Base-by-base conservation (phyloP, 92 coral and sea anemone genomes). In the Porites evermanni region DNA sequence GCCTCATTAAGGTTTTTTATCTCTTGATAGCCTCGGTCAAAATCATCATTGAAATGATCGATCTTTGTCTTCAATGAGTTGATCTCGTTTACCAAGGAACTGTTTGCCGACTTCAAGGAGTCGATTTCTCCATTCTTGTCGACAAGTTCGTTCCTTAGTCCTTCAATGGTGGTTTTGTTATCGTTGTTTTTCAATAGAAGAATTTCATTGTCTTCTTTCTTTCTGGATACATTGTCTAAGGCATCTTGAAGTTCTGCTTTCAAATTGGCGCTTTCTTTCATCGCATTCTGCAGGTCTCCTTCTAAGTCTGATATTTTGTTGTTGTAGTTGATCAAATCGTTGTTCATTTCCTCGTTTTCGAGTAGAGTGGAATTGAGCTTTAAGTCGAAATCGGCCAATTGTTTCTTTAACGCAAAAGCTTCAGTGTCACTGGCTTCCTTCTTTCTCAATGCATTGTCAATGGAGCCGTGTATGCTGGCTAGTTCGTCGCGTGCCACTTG, bases 261-360 rank as follows among this genome's bases (percentile, higher is more conserved):
- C 77, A 94, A 82, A 84, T 88, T 86, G 44, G 93, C 92, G n/a
- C 93, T 95, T 14, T 97, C 98, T 84, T 96, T 93, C 79, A 97
- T 58, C 18, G 86, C 86, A 21, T 90, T 89, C 79, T 95, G 99
- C 13, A 95, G 59, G 66, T 90, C 97, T 26, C 93, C 98, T 56
- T 97, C 97, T 50, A 93, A 73, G 52, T 95, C 96, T 32, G 94
- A 89, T 75, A 93, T 95, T 89, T 97, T 97, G 84, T 91, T 90
- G 88, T 92, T 96, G 74, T 91, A 88, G 20, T 86, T 91, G 50
- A 97, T 91, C 74, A 97, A 80, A 67, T 97, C 99, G 67, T 91
- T 93, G 73, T 97, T 95, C 98, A 97, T 90, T 77, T 97, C 99
- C 78, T 93, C 91, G 67, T 95, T 95, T 76, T 97, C 98, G 32